A percentile compares a stretch with the other conserved stretches of the same genome.
Conservation (phyloP, 2,797 vertebrate genomes). For the Cuniculus paca region DNA sequence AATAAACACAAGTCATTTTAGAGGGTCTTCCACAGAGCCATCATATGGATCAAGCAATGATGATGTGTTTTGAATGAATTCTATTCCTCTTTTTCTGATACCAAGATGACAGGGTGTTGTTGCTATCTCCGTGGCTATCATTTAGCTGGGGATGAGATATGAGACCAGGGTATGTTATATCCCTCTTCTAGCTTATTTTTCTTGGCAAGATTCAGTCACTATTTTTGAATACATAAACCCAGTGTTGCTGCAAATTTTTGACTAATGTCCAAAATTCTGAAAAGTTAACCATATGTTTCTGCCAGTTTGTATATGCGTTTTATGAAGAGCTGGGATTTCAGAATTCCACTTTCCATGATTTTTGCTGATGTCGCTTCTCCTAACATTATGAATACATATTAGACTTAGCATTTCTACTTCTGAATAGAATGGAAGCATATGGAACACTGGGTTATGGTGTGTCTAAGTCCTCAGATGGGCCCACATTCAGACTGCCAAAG, state of each 20-base stretch:
- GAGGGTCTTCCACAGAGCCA: not conserved
- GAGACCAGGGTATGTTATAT: not conserved
- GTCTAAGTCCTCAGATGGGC: not conserved
- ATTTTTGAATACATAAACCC: not conserved
- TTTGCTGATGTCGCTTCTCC: not conserved
- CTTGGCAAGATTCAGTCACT: not conserved
- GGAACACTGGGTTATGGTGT: too few relatives aligned
- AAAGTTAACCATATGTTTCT: not conserved
- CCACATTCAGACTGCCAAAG: not conserved
- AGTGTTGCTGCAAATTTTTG: not conserved
- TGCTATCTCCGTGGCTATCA: not conserved
- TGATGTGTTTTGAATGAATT: not conserved
- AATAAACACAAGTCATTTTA: not conserved
- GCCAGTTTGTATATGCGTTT: not conserved
- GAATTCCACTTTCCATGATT: not conserved
- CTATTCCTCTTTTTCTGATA: not conserved
- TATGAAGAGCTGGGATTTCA: not conserved
- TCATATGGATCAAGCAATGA: not conserved
- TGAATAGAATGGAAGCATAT: not conserved
- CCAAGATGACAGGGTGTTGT: not conserved
- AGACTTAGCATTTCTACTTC: not conserved
- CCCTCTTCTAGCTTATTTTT: not conserved
- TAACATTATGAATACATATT: not conserved
- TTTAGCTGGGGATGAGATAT: not conserved
- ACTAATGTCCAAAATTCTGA: not conserved